Evolutionary conservation across 2,888 invertebrate species (phyloP), one percentile per base, ranked within the genome.

Genomic region (Dolichopus griseipennis): DNA sequence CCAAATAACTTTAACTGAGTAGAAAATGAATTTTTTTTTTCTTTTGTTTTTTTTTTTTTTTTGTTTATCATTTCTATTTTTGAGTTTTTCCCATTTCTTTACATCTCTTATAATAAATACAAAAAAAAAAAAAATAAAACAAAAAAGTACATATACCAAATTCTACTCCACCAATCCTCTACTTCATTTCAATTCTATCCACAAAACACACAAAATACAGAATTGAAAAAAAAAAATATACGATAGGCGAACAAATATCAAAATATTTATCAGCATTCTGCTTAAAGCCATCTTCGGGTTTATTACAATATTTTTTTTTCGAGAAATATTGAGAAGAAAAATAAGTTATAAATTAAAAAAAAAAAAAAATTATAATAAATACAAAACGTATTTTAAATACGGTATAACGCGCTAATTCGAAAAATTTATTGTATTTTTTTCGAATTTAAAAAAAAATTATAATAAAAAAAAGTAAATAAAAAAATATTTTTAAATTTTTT

Each of bases 211-310:
- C 27, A 27, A 27, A 27, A 27, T 4, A 27, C 27, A 27, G 5
- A 27, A 27, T 27, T 27, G 27, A 27, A 27, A 27, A 27, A 27
- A 27, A 41, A 12, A 52, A 52, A 18, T 3, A 52, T 2, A 52
- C n/a, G 52, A 52, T 12, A 52, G 15, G 18, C 52, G n/a, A 52
- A 18, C 52, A 18, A 52, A 52, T 18, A 52, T 52, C 52, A 18
- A 52, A 52, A 52, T 18, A 52, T 52, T 52, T 18, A 52, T 52
- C 52, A 52, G 52, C 52, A 52, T 52, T 52, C 52, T 52, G 52
- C 18, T 52, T 52, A 52, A 52, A 52, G 52, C 52, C 52, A 52
- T 52, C 52, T 52, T 18, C 52, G 52, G 52, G 52, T 52, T 52
- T 52, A 52, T 52, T 18, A 52, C 52, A 52, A 52, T 37, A 37